These are phyloP conservation scores for Echinometra lucunter DNA, from an alignment of 53 echinoderm and acorn worm genomes.

Conservation along the genomic window DNA sequence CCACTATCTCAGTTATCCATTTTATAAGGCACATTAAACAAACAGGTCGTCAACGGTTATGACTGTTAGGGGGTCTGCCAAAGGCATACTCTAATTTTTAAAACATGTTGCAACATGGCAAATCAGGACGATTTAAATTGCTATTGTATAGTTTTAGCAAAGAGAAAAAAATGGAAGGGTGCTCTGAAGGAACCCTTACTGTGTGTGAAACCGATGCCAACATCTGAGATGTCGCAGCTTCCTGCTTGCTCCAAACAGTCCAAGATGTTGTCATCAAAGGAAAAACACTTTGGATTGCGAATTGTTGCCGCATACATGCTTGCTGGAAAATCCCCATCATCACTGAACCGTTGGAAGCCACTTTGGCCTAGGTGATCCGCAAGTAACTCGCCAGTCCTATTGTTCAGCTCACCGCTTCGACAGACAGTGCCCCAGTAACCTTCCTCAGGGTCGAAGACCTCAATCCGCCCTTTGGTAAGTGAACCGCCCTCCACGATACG, in stretches of 20 bases:
- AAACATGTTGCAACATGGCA: too few relatives aligned
- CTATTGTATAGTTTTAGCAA: too few relatives aligned
- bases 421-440: slow-evolving; percentile 37
- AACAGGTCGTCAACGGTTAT: too few relatives aligned
- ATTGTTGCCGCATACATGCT: neutral
- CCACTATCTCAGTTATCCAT: too few relatives aligned
- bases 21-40: too few relatives aligned
- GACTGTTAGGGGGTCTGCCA: too few relatives aligned
- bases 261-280: neutral
- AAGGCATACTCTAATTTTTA: too few relatives aligned
- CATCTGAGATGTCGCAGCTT: neutral
- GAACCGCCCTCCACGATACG: slow-evolving; percentile 49
- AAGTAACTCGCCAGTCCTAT: slow-evolving; percentile 10
- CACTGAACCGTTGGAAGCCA: slow-evolving; percentile 36
- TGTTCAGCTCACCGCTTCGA: neutral
- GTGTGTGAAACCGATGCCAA: neutral
- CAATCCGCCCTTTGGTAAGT: slow-evolving; percentile 25
- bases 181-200: neutral
- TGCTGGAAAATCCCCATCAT: neutral
- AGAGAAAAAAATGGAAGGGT: neutral
- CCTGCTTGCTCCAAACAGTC: neutral
- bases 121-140: too few relatives aligned
- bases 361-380: slow-evolving; percentile 31
- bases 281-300: neutral
- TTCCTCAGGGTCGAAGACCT: slow-evolving; percentile 20